Conservation (phyloP, 2,797 vertebrate species). For the Rhinichthys osculus region DNA sequence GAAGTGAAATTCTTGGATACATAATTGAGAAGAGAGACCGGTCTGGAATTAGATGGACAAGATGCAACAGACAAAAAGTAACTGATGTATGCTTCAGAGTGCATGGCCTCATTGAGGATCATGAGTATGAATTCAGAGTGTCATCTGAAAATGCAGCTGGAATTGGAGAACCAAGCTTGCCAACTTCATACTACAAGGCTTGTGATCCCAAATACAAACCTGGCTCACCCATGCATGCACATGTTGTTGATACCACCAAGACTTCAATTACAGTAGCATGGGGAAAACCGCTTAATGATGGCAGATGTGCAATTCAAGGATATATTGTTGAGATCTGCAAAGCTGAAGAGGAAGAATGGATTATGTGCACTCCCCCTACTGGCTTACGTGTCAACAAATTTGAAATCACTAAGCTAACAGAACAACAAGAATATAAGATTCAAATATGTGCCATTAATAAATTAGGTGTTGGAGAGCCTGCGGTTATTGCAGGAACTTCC, state of each 20-base stretch:
- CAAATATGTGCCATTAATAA: constrained; percentile 96
- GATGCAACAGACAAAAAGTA: constrained; percentile 94
- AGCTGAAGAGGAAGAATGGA: constrained; percentile 96
- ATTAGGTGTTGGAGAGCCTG: constrained; percentile 92
- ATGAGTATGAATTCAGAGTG: constrained; percentile 97
- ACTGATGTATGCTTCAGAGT: constrained; percentile 94
- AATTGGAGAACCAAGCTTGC: constrained; percentile 88
- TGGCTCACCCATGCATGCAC: constrained; percentile 89
- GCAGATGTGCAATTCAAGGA: constrained; percentile 91
- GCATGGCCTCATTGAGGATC: constrained; percentile 87
- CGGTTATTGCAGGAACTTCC: constrained; percentile 85
- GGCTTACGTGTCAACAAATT: constrained; percentile 91
- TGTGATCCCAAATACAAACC: constrained; percentile 95
- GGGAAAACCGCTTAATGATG: constrained; percentile 95
- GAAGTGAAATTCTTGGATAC: constrained; percentile 92
- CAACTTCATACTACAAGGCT: constrained; percentile 91
- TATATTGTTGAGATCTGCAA: constrained; percentile 96
- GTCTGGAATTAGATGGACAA: constrained; percentile 93
- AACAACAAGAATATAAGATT: constrained; percentile 94
- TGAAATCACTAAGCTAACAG: constrained; percentile 91
- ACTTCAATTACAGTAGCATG: constrained; percentile 88
- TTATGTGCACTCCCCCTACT: constrained; percentile 91
- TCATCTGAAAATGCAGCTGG: constrained; percentile 96
- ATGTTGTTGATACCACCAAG: constrained; percentile 90
- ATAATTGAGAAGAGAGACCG: constrained; percentile 95